Base-by-base conservation (phyloP, 2,888 invertebrate genomes). In the Philaethria dido region DNA sequence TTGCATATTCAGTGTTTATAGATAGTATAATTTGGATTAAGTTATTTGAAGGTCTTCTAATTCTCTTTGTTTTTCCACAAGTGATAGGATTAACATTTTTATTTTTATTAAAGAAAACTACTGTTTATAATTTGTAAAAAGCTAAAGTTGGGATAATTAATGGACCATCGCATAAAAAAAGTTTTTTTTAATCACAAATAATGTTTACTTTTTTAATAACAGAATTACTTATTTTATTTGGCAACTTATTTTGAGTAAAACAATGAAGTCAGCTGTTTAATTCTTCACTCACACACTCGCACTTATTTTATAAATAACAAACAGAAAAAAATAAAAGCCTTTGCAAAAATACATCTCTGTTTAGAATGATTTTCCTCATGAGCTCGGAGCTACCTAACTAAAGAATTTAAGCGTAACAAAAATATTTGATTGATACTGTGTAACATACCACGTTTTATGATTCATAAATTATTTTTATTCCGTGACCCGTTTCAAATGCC, bases 391-490 rank as follows among this genome's bases (percentile, higher is more conserved):
- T 60, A 44, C 29, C 45, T 22, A 14, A 29, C 44, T 25, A 2
- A 29, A 18, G 29, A 47, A 20, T 9, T 60, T 2, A 9, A 29
- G 14, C 18, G 25, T 33, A 60, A 33, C 52, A 20, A 29, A 60
- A 52, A 25, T 18, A 62, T 62, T 65, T 47, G 62, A 66, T 54
- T 61, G 62, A 57, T 65, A 61, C 57, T 48, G 29, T 66, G 64
- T 80, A 73, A 79, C 78, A 76, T 75, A 80, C 76, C 74, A 69
- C 65, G 68, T 82, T 88, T 86, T 86, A 87, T 81, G 82, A 78
- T 77, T 79, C 82, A 85, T 86, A 84, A 83, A 83, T 82, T 78
- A 78, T 78, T 84, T 86, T 85, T 83, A 80, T 85, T 80, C 77
- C 82, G 80, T 83, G 83, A 81, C 81, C 80, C 80, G 82, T 81